Conservation (phyloP, 2,797 vertebrate genomes). For the Dryobates pubescens region DNA sequence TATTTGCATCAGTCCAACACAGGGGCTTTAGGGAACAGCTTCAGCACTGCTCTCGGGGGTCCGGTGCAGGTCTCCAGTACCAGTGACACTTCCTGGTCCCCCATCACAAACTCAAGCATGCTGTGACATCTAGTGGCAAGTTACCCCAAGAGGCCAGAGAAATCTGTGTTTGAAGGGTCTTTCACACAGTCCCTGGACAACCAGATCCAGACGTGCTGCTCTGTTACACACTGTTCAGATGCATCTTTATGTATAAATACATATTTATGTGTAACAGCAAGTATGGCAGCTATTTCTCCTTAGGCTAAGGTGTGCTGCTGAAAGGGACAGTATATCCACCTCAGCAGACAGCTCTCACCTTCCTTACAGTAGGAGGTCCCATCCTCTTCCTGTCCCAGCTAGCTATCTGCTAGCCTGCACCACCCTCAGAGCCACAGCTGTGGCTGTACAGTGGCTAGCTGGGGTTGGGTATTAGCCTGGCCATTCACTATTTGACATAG, state of each 20-base stretch:
- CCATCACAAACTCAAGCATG: background rate
- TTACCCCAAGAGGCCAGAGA: background rate
- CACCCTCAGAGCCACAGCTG: background rate
- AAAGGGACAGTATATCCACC: background rate
- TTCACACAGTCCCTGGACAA: background rate
- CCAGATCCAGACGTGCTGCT: background rate
- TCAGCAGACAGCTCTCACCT: background rate
- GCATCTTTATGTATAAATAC: background rate
- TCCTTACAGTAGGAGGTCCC: background rate
- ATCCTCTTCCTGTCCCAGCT: background rate
- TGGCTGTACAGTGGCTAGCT: too few species aligned
- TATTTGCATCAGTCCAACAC: background rate
- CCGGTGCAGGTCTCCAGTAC: background rate
- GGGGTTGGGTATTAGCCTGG: background rate
- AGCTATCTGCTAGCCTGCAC: background rate
- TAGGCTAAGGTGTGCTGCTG: background rate
- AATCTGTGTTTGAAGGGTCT: background rate
- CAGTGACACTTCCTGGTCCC: background rate
- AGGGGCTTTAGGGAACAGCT: background rate
- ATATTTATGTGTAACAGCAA: fast-evolving
- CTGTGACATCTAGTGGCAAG: constrained; percentile 69
- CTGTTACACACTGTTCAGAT: background rate
- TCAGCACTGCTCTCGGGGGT: fast-evolving
- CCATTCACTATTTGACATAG: background rate
- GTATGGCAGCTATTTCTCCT: fast-evolving